Base-by-base conservation (phyloP, 2,888 invertebrate genomes). In the Cosmia trapezina region DNA sequence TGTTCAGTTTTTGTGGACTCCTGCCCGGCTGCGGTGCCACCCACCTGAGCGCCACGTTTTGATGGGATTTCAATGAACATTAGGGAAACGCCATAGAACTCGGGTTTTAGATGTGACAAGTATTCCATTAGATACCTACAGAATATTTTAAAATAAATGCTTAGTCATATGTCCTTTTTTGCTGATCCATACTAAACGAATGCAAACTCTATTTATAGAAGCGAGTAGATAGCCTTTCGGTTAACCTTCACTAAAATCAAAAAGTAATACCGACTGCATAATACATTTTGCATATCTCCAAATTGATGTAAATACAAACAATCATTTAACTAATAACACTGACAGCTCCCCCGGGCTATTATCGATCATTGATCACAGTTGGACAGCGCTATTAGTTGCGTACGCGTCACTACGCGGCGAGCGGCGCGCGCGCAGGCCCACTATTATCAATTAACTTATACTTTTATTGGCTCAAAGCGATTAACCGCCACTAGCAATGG, bases 1-100 rank as follows among this genome's bases (percentile, higher is more conserved):
- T 78, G 76, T 67, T 75, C 37, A 37, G 85, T 91, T 91, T 91
- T 91, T 90, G 87, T 78, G 73, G 62, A 45, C 63, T 70, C 69
- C 79, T 70, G 72, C 83, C 81, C 75, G 82, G 87, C 81, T 65
- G 73, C 57, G 79, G 57, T 73, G 77, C 86, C 86, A 85, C 83
- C 89, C 86, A 87, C 80, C 70, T 70, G 43, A 72, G 66, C 60
- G 67, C 76, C 37, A 78, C 59, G 51, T 0, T 56, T 68, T 59
- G 37, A 69, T 73, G 73, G 64, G 57, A 70, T 73, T 63, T 61
- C 47, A 72, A 47, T 63, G 57, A 69, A 68, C 45, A 51, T 73
- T 65, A 59, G 56, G 68, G 66, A 73, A 77, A 60, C n/a, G 57
- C 54, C 62, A 79, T 14, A 74, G 74, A 79, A 22, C 45, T 19